Percentiles rank a stretch among this genome's conserved stretches.
These are phyloP conservation scores for Hydropsyche tenuis DNA, from an alignment of 1,140 invertebrate genomes.

Conservation along the genomic window DNA sequence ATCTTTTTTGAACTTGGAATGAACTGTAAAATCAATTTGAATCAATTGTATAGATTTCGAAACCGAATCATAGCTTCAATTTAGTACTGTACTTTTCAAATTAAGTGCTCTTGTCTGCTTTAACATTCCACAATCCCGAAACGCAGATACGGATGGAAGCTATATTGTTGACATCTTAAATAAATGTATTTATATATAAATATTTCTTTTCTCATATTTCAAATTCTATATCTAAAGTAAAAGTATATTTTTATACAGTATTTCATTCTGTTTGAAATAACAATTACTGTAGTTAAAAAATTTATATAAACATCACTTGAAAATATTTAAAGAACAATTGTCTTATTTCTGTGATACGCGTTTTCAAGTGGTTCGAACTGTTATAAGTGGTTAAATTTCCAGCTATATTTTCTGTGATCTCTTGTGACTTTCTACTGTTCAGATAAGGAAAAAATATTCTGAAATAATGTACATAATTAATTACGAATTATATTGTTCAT, in stretches of 20 bases:
- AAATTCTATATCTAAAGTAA: conserved; percentile 29
- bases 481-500: conserved; percentile 36
- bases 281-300: conserved; percentile 9
- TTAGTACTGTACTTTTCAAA: too few relatives aligned
- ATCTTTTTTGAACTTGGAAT: conserved; percentile 19
- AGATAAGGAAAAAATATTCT: conserved; percentile 45
- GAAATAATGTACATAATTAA: conserved; percentile 45
- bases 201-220: conserved; percentile 8
- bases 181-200: background rate
- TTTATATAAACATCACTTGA: conserved; percentile 35
- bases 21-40: background rate
- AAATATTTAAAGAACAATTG: conserved; percentile 45
- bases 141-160: conserved; percentile 13
- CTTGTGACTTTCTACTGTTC: conserved; percentile 55
- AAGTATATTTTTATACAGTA: conserved; percentile 40
- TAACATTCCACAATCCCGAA: conserved; percentile 32
- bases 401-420: conserved; percentile 67
- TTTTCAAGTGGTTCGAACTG: conserved; percentile 43
- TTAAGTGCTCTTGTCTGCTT: conserved; percentile 10
- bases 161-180: background rate
- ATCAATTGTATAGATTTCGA: background rate
- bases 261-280: conserved; percentile 22
- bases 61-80: background rate
- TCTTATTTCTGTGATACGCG: conserved; percentile 49
- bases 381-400: conserved; percentile 57